These are phyloP conservation scores for Meandrusa payeni DNA, from an alignment of 2,888 invertebrate species.

Conservation along the genomic window DNA sequence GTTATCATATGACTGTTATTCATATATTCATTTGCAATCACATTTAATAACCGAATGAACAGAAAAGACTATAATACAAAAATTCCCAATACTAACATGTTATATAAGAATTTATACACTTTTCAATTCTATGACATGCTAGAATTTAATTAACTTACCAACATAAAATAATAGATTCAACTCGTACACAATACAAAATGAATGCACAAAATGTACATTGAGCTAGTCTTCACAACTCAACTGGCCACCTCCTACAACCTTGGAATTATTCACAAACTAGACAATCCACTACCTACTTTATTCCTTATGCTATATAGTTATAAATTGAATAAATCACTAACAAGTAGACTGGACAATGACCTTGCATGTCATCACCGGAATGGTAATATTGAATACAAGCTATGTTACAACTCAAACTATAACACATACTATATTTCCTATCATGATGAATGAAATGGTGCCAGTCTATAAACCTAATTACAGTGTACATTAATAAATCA, in stretches of 20 bases:
- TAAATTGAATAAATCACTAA: constrained; percentile 30
- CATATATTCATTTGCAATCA: too few relatives aligned
- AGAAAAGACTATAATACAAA: background rate
- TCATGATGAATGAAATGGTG: constrained; percentile 46
- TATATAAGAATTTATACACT: background rate
- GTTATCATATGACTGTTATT: too few relatives aligned
- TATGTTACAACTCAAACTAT: constrained; percentile 28
- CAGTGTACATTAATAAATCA: constrained; percentile 42
- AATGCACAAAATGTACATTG: constrained; percentile 39
- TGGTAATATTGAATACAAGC: constrained; percentile 38
- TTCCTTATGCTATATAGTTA: constrained; percentile 34
- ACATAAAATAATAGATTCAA: constrained; percentile 7
- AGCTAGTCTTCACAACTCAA: constrained; percentile 38
- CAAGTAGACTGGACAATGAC: constrained; percentile 47
- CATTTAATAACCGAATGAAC: background rate
- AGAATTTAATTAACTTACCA: constrained; percentile 6
- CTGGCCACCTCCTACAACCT: constrained; percentile 44
- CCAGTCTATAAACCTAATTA: constrained; percentile 58
- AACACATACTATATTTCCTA: constrained; percentile 27
- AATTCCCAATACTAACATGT: background rate
- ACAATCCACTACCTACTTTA: constrained; percentile 48
- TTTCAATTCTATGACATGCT: constrained; percentile 13
- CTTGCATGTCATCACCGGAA: constrained; percentile 52
- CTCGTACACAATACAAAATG: constrained; percentile 27
- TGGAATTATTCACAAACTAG: constrained; percentile 38